Evolutionary conservation across 1,140 invertebrate genomes (phyloP).

Genomic region (Philopotamus ludificatus): DNA sequence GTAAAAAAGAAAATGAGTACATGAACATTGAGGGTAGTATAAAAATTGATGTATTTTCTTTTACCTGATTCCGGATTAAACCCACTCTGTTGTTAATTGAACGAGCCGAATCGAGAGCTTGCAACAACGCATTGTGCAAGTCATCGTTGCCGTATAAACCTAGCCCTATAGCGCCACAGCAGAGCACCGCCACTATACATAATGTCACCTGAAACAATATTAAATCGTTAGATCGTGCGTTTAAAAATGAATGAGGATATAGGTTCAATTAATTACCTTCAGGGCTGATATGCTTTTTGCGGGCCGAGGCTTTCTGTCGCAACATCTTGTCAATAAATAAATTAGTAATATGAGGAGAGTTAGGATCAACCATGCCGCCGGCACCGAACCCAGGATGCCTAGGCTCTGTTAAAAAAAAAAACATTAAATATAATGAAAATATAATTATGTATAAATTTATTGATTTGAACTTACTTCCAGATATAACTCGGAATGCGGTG

Average conservation of each 20-base stretch:
- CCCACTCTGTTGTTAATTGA: slow-evolving; percentile 74
- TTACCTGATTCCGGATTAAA: slow-evolving; percentile 74
- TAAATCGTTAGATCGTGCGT: no score
- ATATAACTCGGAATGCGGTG: slow-evolving; percentile 83
- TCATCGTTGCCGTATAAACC: slow-evolving; percentile 94
- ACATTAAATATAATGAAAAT: background rate
- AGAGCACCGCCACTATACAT: slow-evolving; percentile 79
- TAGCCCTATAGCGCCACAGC: slow-evolving; percentile 74
- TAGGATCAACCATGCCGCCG: slow-evolving; percentile 85
- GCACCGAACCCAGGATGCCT: slow-evolving; percentile 86
- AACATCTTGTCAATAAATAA: slow-evolving; percentile 90
- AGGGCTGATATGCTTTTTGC: slow-evolving; percentile 81
- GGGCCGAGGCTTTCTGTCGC: slow-evolving; percentile 84
- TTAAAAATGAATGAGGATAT: background rate
- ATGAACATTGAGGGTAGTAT: background rate
- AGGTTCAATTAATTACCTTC: slow-evolving; percentile 57
- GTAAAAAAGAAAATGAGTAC: slow-evolving; percentile 29
- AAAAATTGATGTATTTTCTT: background rate
- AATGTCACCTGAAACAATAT: slow-evolving; percentile 62
- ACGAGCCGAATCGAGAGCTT: slow-evolving; percentile 73
- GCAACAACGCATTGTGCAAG: slow-evolving; percentile 83
- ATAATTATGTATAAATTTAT: slow-evolving; percentile 4
- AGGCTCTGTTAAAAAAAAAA: slow-evolving; percentile 67
- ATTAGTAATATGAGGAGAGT: slow-evolving; percentile 84
- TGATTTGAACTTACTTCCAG: slow-evolving; percentile 70